Conservation (phyloP, 2,113 vertebrate genomes). For the Petroica traversi region DNA sequence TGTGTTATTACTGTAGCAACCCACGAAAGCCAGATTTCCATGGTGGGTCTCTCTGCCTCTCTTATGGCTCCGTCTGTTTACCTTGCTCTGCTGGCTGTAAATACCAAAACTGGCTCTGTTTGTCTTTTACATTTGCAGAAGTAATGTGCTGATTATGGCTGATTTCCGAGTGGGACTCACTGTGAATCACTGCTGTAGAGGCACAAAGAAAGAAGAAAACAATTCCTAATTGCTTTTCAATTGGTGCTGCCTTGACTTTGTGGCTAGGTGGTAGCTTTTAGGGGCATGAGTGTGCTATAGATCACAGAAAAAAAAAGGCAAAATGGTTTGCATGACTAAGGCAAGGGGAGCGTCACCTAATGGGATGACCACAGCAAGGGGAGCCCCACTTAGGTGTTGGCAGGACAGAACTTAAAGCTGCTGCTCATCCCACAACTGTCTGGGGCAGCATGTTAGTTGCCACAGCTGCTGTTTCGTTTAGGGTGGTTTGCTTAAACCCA, state of each 20-base stretch:
- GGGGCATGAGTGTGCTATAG: background rate
- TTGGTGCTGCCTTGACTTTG: background rate
- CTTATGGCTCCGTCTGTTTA: background rate
- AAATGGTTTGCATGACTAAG: background rate
- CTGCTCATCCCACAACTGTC: rapidly evolving
- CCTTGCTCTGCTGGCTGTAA: background rate
- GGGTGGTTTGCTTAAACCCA: background rate
- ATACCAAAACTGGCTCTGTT: background rate
- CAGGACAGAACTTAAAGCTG: background rate
- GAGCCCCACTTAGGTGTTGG: background rate
- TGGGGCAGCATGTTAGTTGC: rapidly evolving
- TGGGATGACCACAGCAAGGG: background rate
- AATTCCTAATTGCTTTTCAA: background rate
- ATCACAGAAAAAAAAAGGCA: background rate
- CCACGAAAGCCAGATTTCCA: background rate
- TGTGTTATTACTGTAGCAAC: conserved; percentile 21
- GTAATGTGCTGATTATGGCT: background rate
- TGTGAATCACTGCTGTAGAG: background rate
- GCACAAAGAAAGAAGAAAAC: background rate
- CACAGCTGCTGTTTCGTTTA: background rate
- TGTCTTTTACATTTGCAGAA: background rate
- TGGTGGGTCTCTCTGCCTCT: background rate
- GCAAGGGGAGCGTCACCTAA: background rate
- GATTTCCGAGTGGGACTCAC: background rate
- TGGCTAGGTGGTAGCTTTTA: background rate